Percentiles rank a stretch among this genome's conserved stretches.
phyloP scores from a whole-genome alignment of 2,797 vertebrate genomes.

The Tarsius wallacei region DNA sequence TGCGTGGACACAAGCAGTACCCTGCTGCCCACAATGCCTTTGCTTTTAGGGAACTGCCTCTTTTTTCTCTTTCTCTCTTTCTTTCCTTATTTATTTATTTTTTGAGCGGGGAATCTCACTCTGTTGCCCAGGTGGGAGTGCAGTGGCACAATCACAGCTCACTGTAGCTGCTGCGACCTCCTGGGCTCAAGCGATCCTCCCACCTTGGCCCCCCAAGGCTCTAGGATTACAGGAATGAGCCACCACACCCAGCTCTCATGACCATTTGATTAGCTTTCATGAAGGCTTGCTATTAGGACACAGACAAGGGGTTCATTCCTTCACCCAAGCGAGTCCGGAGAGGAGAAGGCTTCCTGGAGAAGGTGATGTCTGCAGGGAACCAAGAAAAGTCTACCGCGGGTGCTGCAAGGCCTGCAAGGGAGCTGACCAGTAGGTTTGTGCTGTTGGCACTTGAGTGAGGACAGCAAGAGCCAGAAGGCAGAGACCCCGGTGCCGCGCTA shows the following conservation, averaged over 20 bases:
- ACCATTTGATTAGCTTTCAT: no score
- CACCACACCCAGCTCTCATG: no score
- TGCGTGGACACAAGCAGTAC: accelerated
- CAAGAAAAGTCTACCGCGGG: background rate
- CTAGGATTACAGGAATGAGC: no score
- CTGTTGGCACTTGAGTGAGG: background rate
- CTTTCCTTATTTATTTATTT: background rate
- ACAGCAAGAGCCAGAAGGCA: background rate
- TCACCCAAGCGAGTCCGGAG: background rate
- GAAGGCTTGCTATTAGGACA: background rate
- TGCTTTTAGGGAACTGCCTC: background rate
- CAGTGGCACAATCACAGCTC: no score
- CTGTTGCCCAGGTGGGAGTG: no score
- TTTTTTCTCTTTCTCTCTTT: background rate
- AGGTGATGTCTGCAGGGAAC: background rate
- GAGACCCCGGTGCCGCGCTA: background rate
- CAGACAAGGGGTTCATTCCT: background rate
- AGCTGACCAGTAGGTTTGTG: background rate
- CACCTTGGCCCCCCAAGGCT: no score
- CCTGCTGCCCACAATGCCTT: background rate
- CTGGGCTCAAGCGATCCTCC: no score
- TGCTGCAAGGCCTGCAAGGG: background rate
- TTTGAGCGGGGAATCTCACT: no score
- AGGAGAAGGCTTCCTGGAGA: background rate
- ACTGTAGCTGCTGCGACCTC: no score